phyloP scores from a whole-genome alignment of 1,140 invertebrate genomes.

The Pachypsylla venusta region DNA sequence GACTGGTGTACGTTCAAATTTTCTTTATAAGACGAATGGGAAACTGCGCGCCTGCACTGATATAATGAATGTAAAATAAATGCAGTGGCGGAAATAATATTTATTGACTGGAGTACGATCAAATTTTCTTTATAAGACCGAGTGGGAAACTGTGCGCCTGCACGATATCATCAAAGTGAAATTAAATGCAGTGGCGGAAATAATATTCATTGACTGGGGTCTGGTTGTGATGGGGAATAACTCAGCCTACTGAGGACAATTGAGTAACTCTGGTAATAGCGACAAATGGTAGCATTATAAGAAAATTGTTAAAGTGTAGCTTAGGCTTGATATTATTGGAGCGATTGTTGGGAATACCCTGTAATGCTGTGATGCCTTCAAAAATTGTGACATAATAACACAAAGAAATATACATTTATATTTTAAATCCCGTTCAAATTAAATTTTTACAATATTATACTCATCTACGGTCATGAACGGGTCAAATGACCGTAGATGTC shows the following conservation, averaged over 20 bases:
- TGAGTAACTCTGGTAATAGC: background rate
- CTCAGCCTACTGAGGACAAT: constrained; percentile 44
- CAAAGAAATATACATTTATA: background rate
- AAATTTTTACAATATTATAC: too few species aligned
- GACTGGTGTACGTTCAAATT: too few species aligned
- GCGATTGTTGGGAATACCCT: too few species aligned
- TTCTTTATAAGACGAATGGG: too few species aligned
- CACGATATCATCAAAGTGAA: constrained; percentile 8
- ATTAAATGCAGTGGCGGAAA: background rate
- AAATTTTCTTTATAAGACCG: too few species aligned
- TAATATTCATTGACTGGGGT: constrained; percentile 5
- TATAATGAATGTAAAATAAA: background rate
- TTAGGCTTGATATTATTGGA: too few species aligned
- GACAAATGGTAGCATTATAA: background rate
- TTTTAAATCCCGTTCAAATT: background rate
- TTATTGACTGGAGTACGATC: too few species aligned
- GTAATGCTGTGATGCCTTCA: background rate
- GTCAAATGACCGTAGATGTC: too few species aligned
- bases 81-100: too few species aligned
- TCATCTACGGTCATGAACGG: too few species aligned
- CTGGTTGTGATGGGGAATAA: constrained; percentile 49
- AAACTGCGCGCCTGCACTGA: too few species aligned
- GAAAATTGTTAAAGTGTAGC: background rate
- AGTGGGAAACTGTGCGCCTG: too few species aligned
- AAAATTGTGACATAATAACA: background rate